Base-by-base conservation (phyloP, 2,888 invertebrate genomes). In the Spicauda simplicius region DNA sequence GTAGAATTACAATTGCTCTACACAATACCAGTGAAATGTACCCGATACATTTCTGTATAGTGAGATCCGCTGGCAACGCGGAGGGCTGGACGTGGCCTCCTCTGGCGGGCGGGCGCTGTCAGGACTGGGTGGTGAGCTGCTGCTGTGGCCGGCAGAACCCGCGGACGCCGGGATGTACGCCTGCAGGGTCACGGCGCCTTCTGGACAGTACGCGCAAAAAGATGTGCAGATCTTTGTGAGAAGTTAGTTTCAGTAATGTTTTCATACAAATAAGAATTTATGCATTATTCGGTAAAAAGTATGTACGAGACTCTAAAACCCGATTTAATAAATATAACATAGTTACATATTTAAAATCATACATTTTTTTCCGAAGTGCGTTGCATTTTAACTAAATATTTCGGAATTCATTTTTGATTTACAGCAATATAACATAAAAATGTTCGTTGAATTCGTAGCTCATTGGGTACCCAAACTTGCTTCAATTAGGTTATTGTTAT, bases 141-240 rank as follows among this genome's bases (percentile, higher is more conserved):
- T 86, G 16, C 83, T 93, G 66, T 95, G 95, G 94, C 95, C 95
- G 0, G 90, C 91, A 0, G 92, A 92, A 61, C 82, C 90, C 0
- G 94, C 95, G 54, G 97, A 97, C 84, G 96, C 96, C 37, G 97
- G 97, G 41, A 93, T 95, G 60, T 97, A 97, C 87, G 96, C 96
- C 5, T 97, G 97, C 85, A 94, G 95, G 59, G 97, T 97, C 7
- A 94, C 95, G 12, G 95, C 96, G 62, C 94, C 96, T 12, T 95
- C 95, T 0, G 97, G 96, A 0, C 96, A 96, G 78, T 95, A 96
- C 66, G 96, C 96, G 45, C 95, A 96, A 75, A 95, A 96, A 69
- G 96, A 97, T 77, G 94, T 97, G 69, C 95, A 95, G 80, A 93
- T 97, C 70, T 95, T 95, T 83, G 96, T 97, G 53, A 95, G 96